These are phyloP conservation scores for Pseudococcus viburni DNA, from an alignment of 2,888 invertebrate species.

Conservation along the genomic window DNA sequence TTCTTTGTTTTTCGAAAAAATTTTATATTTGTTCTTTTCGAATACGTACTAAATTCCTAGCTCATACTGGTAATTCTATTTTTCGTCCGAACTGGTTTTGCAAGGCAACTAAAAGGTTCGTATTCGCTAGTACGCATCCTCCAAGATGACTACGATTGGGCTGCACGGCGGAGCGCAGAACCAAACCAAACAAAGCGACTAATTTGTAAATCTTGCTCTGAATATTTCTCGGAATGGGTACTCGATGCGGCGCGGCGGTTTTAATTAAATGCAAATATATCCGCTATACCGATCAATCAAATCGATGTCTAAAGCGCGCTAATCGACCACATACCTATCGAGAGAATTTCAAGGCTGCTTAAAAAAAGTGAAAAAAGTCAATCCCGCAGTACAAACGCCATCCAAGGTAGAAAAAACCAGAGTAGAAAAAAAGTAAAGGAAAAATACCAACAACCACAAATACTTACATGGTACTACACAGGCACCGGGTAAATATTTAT, in stretches of 20 bases:
- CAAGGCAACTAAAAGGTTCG: slow-evolving; percentile 40
- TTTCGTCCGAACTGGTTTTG: slow-evolving; percentile 56
- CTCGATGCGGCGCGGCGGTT: not conserved
- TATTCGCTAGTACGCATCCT: no score
- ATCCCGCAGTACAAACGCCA: not conserved
- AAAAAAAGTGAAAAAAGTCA: slow-evolving; percentile 10
- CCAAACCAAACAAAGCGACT: slow-evolving; percentile 31
- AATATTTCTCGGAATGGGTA: slow-evolving; percentile 45
- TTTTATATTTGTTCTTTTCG: slow-evolving; percentile 52
- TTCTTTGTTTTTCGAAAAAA: slow-evolving; percentile 51
- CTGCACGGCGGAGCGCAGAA: not conserved
- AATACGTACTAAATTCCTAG: slow-evolving; percentile 31
- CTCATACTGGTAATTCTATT: slow-evolving; percentile 38
- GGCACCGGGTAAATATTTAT: slow-evolving; percentile 55
- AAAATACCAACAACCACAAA: not conserved
- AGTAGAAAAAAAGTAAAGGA: not conserved
- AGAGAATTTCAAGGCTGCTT: slow-evolving; percentile 28
- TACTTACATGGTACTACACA: not conserved
- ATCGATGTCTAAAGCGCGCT: slow-evolving; percentile 34
- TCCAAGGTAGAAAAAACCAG: not conserved
- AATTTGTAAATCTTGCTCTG: slow-evolving; percentile 38
- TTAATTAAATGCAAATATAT: slow-evolving; percentile 48
- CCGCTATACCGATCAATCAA: slow-evolving; percentile 26
- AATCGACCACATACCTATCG: slow-evolving; percentile 5
- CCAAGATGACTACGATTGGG: not conserved